Percentiles rank a stretch among this genome's conserved stretches.
These are phyloP conservation scores for Onthophagus sagittarius DNA, from an alignment of 2,888 invertebrate species.

Conservation along the genomic window DNA sequence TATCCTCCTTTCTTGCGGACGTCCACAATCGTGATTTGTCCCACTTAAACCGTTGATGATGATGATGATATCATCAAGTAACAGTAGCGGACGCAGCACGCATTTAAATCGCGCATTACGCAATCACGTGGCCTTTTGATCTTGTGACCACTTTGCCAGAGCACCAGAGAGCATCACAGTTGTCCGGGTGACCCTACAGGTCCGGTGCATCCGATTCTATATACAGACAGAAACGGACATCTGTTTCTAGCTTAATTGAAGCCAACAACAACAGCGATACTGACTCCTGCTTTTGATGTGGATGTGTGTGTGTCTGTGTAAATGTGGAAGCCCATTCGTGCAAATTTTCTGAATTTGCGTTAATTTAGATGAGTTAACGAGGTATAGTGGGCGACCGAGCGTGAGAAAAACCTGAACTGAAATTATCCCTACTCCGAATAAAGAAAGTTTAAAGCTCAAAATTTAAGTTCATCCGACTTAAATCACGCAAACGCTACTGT, in stretches of 20 bases:
- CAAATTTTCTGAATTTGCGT: constrained; percentile 34
- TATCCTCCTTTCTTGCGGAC: neutral
- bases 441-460: too few species aligned
- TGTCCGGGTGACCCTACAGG: neutral
- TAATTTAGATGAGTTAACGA: constrained; percentile 33
- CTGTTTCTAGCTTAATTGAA: constrained; percentile 15
- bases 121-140: constrained; percentile 8
- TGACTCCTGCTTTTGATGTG: too few species aligned
- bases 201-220: constrained; percentile 1
- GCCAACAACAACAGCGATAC: constrained; percentile 10
- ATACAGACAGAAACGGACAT: neutral
- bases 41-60: neutral
- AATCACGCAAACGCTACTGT: neutral
- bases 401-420: constrained; percentile 31
- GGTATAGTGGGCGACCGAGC: constrained; percentile 30
- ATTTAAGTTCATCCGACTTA: neutral
- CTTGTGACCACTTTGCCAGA: neutral
- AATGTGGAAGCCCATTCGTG: constrained; percentile 28
- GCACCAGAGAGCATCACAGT: neutral
- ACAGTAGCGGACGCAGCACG: constrained; percentile 1
- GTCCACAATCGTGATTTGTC: constrained; percentile 7
- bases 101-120: constrained; percentile 9
- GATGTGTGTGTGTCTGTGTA: neutral
- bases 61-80: constrained; percentile 1
- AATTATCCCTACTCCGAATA: neutral